Evolutionary conservation across 2,113 vertebrate genomes (phyloP).

Genomic region (Neofelis nebulosa): DNA sequence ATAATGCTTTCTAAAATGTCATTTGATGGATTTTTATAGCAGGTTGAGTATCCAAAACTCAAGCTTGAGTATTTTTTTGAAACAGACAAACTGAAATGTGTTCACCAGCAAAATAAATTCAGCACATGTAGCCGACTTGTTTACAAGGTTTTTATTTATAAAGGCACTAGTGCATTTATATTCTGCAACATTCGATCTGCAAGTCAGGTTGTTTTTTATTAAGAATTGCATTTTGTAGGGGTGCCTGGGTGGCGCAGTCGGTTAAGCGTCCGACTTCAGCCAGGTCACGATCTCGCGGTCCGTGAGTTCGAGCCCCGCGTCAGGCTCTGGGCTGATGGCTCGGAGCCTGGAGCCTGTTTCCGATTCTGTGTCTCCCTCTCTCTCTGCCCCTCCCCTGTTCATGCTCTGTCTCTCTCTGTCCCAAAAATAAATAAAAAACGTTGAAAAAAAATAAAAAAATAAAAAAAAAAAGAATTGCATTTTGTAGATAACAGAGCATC

Average conservation of each 20-base stretch:
- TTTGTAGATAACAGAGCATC: not conserved
- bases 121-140: not conserved
- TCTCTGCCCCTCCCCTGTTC: no score
- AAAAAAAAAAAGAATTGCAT: not conserved
- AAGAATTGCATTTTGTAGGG: not conserved
- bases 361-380: no score
- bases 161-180: conserved; percentile 8
- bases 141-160: conserved; percentile 20
- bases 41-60: not conserved
- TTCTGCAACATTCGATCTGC: not conserved
- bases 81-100: not conserved
- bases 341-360: no score
- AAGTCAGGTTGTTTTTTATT: conserved; percentile 3
- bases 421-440: no score
- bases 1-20: not conserved
- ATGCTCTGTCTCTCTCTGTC: no score
- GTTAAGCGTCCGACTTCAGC: no score
- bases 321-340: no score
- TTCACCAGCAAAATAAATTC: not conserved
- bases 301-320: no score
- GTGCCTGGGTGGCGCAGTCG: no score
- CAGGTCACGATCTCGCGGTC: no score
- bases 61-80: conserved; percentile 29
- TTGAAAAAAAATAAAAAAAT: no score
- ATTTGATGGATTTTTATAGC: not conserved